Base-by-base conservation (phyloP, 1,140 invertebrate species). In the Ostrea denselamellosa region DNA sequence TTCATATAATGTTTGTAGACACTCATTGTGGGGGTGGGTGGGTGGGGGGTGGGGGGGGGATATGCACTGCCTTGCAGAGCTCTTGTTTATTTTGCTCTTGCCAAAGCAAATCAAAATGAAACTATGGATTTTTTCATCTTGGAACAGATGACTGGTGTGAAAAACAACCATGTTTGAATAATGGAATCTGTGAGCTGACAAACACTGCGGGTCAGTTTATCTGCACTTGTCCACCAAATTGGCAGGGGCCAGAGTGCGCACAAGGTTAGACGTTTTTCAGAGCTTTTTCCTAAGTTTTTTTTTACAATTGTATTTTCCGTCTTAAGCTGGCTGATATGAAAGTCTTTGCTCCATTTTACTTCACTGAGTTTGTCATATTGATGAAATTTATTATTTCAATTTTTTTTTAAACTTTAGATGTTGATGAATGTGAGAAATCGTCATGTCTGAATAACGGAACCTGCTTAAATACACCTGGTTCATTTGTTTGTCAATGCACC, bases 231-330 rank as follows among this genome's bases (percentile, higher is more conserved):
- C 53, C 25, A 22, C 96, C 97, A 0, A 98, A 98, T 0, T 99
- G 98, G 98, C 98, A 98, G 0, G 98, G 98, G 2, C 97, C 97
- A 91, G 96, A 98, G 0, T 99, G 98, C 93, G 98, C 99, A 56
- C 51, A 17, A 85, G 88, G 85, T 89, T 5, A 83, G 28, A 10
- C 56, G 17, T 19, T 62, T 19, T 19, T 62, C 56, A 62, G 14
- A 19, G 17, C n/a, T 19, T 62, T 62, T 19, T 58, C 56, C 9
- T 19, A 58, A 58, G 19, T 17, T 17, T 56, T 8, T 3, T 12
- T 56, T 3, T 10, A 56, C 4, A 56, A 58, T 58, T 14, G 12
- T 19, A 58, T 19, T 12, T 44, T 44, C 34, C 5, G 5, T 44
- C 5, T 44, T 44, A 44, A 44, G 5, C 34, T 44, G 2, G 34